Conservation (phyloP, 2,797 vertebrate genomes). For the Epinephelus coioides region DNA sequence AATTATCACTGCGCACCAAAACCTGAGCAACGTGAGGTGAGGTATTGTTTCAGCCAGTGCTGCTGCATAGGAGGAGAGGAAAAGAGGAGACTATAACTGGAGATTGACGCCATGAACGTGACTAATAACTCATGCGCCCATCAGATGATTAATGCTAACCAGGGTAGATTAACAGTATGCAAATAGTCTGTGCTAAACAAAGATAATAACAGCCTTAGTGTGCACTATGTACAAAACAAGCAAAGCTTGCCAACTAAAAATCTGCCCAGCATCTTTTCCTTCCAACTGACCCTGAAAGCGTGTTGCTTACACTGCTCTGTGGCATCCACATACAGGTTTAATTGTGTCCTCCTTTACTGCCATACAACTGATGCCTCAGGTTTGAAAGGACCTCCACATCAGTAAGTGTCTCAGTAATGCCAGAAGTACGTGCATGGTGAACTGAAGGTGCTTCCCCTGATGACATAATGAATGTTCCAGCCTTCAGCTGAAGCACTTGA, state of each 20-base stretch:
- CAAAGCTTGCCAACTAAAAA: background rate
- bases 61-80: constrained; percentile 20
- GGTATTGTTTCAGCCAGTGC: constrained; percentile 16
- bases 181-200: background rate
- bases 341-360: background rate
- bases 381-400: constrained; percentile 8
- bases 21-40: constrained; percentile 33
- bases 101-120: background rate
- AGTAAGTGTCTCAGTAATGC: constrained; percentile 7
- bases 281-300: background rate
- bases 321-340: background rate
- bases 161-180: background rate
- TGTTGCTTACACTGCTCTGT: constrained; percentile 12
- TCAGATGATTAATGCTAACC: background rate
- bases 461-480: constrained; percentile 18
- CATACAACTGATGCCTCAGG: background rate
- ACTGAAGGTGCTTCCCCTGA: constrained; percentile 22
- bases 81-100: constrained; percentile 6
- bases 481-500: constrained; percentile 3
- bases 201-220: background rate
- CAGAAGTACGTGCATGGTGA: background rate
- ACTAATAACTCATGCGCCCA: background rate
- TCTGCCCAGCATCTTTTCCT: background rate
- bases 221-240: background rate
- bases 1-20: constrained; percentile 19